A percentile compares a stretch with the other conserved stretches of the same genome.
phyloP scores from a whole-genome alignment of 2,888 invertebrate species.

The Siphlonurus alternatus region DNA sequence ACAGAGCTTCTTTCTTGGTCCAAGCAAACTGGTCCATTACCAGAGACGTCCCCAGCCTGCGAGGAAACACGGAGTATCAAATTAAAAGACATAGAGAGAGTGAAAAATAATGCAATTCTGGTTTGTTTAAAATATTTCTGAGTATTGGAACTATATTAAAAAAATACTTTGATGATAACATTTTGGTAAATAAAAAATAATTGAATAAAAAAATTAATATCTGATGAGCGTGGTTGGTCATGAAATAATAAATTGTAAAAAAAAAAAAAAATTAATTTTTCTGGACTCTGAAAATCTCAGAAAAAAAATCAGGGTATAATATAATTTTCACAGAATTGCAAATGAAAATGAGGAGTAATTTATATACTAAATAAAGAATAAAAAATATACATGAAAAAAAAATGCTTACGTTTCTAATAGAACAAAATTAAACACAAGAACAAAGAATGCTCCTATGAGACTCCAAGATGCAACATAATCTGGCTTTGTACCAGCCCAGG shows the following conservation, averaged over 20 bases:
- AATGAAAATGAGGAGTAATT: not conserved
- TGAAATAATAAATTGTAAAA: too few relatives aligned
- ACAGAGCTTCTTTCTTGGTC: slow-evolving; percentile 56
- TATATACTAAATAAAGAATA: too few relatives aligned
- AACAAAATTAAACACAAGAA: slow-evolving; percentile 75
- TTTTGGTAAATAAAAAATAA: too few relatives aligned
- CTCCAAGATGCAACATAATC: slow-evolving; percentile 64
- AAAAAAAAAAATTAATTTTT: too few relatives aligned
- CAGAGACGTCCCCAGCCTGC: slow-evolving; percentile 55
- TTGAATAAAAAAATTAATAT: too few relatives aligned
- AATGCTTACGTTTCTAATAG: slow-evolving; percentile 56
- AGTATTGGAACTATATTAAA: too few relatives aligned
- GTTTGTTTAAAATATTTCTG: not conserved
- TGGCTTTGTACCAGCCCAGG: slow-evolving; percentile 50
- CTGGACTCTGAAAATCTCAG: too few relatives aligned
- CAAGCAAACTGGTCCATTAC: slow-evolving; percentile 84
- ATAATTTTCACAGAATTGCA: not conserved
- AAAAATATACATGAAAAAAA: not conserved
- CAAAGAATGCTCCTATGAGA: slow-evolving; percentile 62
- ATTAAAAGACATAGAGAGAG: not conserved
- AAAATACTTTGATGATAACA: too few relatives aligned
- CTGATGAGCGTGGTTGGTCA: too few relatives aligned
- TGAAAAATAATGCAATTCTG: not conserved
- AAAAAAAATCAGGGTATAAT: not conserved
- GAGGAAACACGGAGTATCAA: slow-evolving; percentile 9